A percentile compares a stretch with the other conserved stretches of the same genome.
These are phyloP conservation scores for Corythoichthys intestinalis DNA, from an alignment of 2,113 vertebrate species.

Conservation along the genomic window DNA sequence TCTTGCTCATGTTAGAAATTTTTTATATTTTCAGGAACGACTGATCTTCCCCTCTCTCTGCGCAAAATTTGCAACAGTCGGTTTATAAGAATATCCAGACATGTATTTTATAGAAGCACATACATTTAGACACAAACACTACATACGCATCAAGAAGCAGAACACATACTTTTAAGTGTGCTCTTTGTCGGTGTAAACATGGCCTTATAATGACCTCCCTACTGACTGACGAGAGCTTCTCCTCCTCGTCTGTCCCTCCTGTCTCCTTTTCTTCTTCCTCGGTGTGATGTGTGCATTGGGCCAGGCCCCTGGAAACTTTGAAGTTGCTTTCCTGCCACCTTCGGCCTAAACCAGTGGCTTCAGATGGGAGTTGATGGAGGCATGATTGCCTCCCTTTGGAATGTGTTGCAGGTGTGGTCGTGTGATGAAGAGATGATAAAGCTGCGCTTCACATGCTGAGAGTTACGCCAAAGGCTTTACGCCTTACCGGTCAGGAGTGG, in stretches of 20 bases:
- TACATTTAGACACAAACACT: constrained; percentile 33
- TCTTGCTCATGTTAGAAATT: too few species aligned
- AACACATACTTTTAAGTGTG: constrained; percentile 31
- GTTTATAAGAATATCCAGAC: too few species aligned
- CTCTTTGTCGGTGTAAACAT: constrained; percentile 49
- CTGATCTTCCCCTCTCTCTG: too few species aligned
- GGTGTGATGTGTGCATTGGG: constrained; percentile 32
- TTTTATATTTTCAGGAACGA: too few species aligned
- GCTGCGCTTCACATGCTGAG: constrained; percentile 58
- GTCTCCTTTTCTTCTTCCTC: constrained; percentile 29
- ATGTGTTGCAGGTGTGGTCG: constrained; percentile 41
- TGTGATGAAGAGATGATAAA: constrained; percentile 66
- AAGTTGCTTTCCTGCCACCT: constrained; percentile 62
- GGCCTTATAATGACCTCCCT: constrained; percentile 74
- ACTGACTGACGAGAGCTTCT: constrained; percentile 58
- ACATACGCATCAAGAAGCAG: constrained; percentile 53
- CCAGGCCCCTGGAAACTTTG: constrained; percentile 52
- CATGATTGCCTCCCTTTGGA: constrained; percentile 57
- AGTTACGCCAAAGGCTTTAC: constrained; percentile 68
- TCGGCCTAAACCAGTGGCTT: constrained; percentile 60
- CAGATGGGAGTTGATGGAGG: constrained; percentile 56
- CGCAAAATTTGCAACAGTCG: too few species aligned
- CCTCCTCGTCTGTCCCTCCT: constrained; percentile 37
- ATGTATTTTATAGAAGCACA: background rate
- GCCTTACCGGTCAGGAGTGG: constrained; percentile 44